Conservation (phyloP, 2,113 vertebrate species). For the Meriones unguiculatus region DNA sequence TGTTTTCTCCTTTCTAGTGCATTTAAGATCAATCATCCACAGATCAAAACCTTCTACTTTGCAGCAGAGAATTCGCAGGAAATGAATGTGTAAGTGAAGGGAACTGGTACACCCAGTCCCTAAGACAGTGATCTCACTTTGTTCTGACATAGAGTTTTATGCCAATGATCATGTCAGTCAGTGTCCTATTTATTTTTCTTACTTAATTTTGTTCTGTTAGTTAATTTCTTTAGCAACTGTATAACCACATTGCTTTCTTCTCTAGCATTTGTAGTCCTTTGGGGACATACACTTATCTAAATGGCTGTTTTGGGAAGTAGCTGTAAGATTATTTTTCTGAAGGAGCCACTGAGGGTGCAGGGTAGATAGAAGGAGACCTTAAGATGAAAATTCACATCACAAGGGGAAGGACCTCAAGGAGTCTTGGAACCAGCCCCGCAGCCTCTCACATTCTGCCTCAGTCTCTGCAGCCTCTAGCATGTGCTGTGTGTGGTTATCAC, state of each 20-base stretch:
- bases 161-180: not conserved
- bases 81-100: slow-evolving; percentile 94
- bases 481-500: not conserved
- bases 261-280: not conserved
- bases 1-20: slow-evolving; percentile 88
- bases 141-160: not conserved
- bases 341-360: not conserved
- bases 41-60: slow-evolving; percentile 98
- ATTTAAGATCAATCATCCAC: slow-evolving; percentile 96
- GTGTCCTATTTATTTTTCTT: not conserved
- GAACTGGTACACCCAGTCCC: not conserved
- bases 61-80: slow-evolving; percentile 95
- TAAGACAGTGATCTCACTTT: not conserved
- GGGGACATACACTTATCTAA: not conserved
- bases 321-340: not conserved
- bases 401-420: not conserved
- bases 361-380: not conserved
- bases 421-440: not conserved
- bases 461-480: not conserved
- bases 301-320: slow-evolving; percentile 37
- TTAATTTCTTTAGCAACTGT: not conserved
- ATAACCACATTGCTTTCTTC: not conserved
- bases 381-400: not conserved
- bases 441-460: not conserved
- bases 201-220: not conserved